Evolutionary conservation across 1,140 invertebrate species (phyloP).

Genomic region (Cataglyphis hispanica): DNA sequence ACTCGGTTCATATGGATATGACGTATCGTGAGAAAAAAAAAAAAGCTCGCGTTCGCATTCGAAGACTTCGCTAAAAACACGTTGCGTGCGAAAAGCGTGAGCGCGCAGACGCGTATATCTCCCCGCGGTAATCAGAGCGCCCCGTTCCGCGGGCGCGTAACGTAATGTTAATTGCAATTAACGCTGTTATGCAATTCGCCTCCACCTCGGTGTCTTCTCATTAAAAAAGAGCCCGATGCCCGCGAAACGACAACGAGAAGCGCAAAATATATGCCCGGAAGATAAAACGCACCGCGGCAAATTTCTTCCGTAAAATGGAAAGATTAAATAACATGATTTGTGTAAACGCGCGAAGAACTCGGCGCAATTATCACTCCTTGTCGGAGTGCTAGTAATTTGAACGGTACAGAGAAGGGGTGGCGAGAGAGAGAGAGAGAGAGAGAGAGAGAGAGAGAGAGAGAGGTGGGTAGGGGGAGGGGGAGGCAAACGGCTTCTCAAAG

Average conservation of each 20-base stretch:
- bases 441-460: neutral
- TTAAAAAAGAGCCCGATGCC: constrained; percentile 14
- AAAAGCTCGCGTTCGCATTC: constrained; percentile 24
- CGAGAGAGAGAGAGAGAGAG: neutral
- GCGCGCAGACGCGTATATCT: constrained; percentile 67
- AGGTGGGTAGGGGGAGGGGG: too few relatives aligned
- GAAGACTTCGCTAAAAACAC: constrained; percentile 65
- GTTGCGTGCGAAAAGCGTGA: constrained; percentile 65
- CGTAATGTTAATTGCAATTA: constrained; percentile 76
- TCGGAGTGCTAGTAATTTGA: constrained; percentile 47
- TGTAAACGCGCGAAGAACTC: constrained; percentile 26
- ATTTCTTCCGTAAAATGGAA: constrained; percentile 43
- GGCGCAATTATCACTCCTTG: constrained; percentile 49
- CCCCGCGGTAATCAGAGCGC: constrained; percentile 65
- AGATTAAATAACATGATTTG: constrained; percentile 55
- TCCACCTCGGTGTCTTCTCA: constrained; percentile 13
- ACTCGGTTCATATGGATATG: neutral
- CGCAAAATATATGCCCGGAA: neutral
- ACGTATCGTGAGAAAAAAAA: neutral
- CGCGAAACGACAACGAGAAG: constrained; percentile 11
- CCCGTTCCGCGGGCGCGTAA: constrained; percentile 64
- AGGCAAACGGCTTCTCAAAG: constrained; percentile 54
- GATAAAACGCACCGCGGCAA: neutral
- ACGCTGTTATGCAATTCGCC: constrained; percentile 70
- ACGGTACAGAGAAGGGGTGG: neutral